phyloP scores from a whole-genome alignment of 2,113 vertebrate genomes.

The Ornithorhynchus anatinus region DNA sequence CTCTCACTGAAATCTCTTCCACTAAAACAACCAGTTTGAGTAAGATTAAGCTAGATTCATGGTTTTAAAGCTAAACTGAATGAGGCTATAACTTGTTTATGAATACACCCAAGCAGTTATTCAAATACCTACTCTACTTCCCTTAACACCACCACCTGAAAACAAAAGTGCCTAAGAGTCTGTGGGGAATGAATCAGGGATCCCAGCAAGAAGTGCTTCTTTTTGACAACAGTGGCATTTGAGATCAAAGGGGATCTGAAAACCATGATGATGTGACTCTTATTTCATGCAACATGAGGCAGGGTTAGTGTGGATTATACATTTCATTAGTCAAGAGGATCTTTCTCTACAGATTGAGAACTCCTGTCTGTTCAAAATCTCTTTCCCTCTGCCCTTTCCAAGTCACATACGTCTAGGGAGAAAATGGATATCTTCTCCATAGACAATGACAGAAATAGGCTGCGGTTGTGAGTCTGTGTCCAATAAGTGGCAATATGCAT shows the following conservation, averaged over 20 bases:
- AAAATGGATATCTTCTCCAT: slow-evolving; percentile 84
- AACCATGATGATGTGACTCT: slow-evolving; percentile 54
- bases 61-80: slow-evolving; percentile 7
- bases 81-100: slow-evolving; percentile 35
- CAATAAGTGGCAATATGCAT: slow-evolving; percentile 95
- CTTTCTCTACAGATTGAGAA: slow-evolving; percentile 58
- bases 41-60: slow-evolving; percentile 10
- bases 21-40: slow-evolving; percentile 8
- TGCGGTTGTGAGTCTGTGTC: slow-evolving; percentile 77
- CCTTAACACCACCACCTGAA: background rate
- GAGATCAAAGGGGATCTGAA: slow-evolving; percentile 53
- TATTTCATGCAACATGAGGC: slow-evolving; percentile 48
- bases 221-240: slow-evolving; percentile 55
- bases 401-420: slow-evolving; percentile 70
- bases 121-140: background rate
- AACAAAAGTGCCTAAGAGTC: slow-evolving; percentile 29
- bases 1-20: slow-evolving; percentile 22
- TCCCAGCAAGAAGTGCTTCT: slow-evolving; percentile 23
- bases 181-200: slow-evolving; percentile 29
- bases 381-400: slow-evolving; percentile 67
- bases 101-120: slow-evolving; percentile 17
- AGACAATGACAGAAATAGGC: slow-evolving; percentile 93
- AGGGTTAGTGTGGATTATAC: slow-evolving; percentile 62
- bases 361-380: slow-evolving; percentile 56
- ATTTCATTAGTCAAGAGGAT: slow-evolving; percentile 62